Evolutionary conservation across 2,797 vertebrate species (phyloP), one percentile per base, ranked within the genome.

Genomic region (Poeciliopsis gracilis): DNA sequence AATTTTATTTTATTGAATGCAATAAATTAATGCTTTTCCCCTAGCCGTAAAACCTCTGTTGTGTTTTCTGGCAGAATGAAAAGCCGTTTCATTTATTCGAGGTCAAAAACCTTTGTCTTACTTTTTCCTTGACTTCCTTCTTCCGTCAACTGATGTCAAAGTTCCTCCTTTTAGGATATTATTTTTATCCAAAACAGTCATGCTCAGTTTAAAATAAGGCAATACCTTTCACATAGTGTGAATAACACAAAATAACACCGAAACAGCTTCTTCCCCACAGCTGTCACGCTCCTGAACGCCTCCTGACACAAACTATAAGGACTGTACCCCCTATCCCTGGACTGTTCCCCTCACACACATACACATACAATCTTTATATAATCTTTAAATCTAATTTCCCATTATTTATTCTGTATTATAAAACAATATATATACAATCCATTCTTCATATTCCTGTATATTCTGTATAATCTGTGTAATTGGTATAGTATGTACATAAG

Each of bases 201-300:
- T 13, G 57, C 49, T 75, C 75, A 71, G 61, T 81, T 75, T 16
- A 59, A 30, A 84, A 66, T 69, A 5, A 80, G 38, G 47, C 51
- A 55, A 61, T 43, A 77, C 74, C 82, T 38, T 70, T 87, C 46
- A 73, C 86, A 82, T 74, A 83, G 69, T 55, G 41, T 79, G 78
- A 86, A 61, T 85, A 80, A 85, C 30, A 13, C 13, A 67, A 25
- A 57, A n/a, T n/a, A n/a, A n/a, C n/a, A n/a, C n/a, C n/a, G n/a
- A n/a, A n/a, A n/a, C n/a, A n/a, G n/a, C n/a, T n/a, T n/a, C n/a
- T n/a, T n/a, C n/a, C n/a, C n/a, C n/a, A n/a, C n/a, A n/a, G n/a
- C n/a, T n/a, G n/a, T n/a, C n/a, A n/a, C n/a, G n/a, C n/a, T n/a
- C n/a, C n/a, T n/a, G n/a, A n/a, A n/a, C n/a, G n/a, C n/a, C n/a